Base-by-base conservation (phyloP, 92 coral and sea anemone genomes). In the Phymanthus crucifer region DNA sequence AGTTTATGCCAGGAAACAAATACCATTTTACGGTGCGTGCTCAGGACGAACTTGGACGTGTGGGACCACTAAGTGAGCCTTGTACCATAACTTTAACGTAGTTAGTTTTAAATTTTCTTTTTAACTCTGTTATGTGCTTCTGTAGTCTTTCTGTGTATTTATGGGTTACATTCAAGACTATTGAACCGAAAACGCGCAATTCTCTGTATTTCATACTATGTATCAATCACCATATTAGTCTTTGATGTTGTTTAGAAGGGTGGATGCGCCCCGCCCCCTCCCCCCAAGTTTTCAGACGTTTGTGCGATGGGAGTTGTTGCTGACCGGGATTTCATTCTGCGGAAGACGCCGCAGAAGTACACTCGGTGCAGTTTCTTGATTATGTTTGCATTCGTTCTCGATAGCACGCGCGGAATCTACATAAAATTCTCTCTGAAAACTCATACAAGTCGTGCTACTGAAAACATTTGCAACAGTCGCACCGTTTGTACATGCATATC, bases 21-120 rank as follows among this genome's bases (percentile, higher is more conserved):
- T 96, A 96, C 72, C 97, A 96, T 67, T 96, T 96, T 78, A 92
- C 95, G 24, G 99, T 96, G 65, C 90, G 99, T 19, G 99, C 93
- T 6, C 91, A 88, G 33, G 98, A 96, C 65, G 87, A 86, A 35
- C 83, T 73, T 77, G 94, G 96, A 23, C 92, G 99, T n/a, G 85
- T 87, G 33, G 99, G 99, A 48, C 90, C 85, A 38, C 87, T 87
- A 32, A 93, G 98, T 85, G 91, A 91, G 33, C 94, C 99, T 10
- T 93, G 99, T 56, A 90, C 99, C 23, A 89, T 93, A 13, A 93
- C 99, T 50, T 83, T 96, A 24, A 93, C 89, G 32, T 93, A 45
- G 35, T 7, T 58, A 11, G 18, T 74, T 18, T 40, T 29, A 16
- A 31, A 23, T 29, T 19, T 29, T 46, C 12, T 35, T 74, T 50